Conservation (phyloP, 2,113 vertebrate species). For the Microtus pennsylvanicus region DNA sequence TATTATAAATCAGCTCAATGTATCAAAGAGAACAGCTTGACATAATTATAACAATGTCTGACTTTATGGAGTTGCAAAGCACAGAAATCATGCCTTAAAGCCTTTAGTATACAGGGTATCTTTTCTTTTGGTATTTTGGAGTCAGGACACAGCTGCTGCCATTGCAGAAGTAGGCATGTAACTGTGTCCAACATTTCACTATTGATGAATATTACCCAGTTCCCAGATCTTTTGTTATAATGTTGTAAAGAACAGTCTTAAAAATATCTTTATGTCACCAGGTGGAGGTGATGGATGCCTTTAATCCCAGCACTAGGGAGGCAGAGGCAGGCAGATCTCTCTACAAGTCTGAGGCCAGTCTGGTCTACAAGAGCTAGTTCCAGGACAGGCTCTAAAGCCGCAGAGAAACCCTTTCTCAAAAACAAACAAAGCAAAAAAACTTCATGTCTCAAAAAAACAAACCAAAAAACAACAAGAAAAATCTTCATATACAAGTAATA, state of each 20-base stretch:
- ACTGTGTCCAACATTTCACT: neutral
- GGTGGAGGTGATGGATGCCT: no score
- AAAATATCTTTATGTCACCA: neutral
- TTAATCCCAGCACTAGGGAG: no score
- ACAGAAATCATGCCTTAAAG: neutral
- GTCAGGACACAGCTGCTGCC: neutral
- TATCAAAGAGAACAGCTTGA: neutral
- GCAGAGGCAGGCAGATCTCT: no score
- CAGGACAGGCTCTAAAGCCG: no score
- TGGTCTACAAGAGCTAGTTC: no score
- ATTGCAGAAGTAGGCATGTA: neutral
- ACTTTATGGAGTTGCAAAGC: neutral
- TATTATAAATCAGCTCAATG: neutral
- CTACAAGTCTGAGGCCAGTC: no score
- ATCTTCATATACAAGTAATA: neutral
- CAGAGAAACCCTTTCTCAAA: no score
- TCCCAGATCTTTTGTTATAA: neutral
- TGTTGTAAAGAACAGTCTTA: neutral
- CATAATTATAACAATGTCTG: neutral
- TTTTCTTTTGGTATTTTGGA: neutral
- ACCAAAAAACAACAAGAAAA: no score
- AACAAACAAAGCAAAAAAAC: no score
- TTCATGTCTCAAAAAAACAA: no score
- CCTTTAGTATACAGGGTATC: neutral
- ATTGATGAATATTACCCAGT: neutral